phyloP scores from a whole-genome alignment of 2,797 vertebrate species.

The Tokudaia tokunoshimensis region DNA sequence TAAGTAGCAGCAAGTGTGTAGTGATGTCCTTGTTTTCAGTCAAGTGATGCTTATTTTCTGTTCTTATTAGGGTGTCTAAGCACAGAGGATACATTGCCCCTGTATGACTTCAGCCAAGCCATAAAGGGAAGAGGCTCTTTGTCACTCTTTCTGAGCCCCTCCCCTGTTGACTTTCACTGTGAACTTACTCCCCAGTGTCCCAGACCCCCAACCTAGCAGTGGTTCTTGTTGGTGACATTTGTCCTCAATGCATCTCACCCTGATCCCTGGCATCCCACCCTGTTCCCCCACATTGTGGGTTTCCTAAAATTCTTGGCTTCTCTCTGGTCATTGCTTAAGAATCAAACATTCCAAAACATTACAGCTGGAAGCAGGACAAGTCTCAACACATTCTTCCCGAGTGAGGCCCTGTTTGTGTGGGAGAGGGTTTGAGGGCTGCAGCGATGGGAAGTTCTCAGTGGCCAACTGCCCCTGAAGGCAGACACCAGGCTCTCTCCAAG shows the following conservation, averaged over 20 bases:
- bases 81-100: conserved; percentile 38
- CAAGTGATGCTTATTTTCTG: conserved; percentile 58
- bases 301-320: conserved; percentile 66
- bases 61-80: conserved; percentile 60
- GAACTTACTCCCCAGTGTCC: background rate
- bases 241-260: background rate
- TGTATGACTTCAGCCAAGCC: background rate
- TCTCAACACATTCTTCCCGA: background rate
- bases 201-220: background rate
- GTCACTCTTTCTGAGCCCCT: background rate
- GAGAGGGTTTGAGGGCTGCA: conserved; percentile 7
- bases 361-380: background rate
- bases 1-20: background rate
- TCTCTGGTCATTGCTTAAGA: background rate
- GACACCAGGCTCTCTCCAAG: background rate
- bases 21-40: conserved; percentile 71
- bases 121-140: background rate
- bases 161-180: background rate
- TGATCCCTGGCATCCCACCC: background rate
- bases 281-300: background rate
- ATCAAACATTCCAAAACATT: conserved; percentile 57
- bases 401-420: background rate
- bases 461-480: background rate
- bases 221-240: conserved; percentile 30
- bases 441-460: background rate